phyloP scores from a whole-genome alignment of 2,113 vertebrate species.

The Ophiodon elongatus region DNA sequence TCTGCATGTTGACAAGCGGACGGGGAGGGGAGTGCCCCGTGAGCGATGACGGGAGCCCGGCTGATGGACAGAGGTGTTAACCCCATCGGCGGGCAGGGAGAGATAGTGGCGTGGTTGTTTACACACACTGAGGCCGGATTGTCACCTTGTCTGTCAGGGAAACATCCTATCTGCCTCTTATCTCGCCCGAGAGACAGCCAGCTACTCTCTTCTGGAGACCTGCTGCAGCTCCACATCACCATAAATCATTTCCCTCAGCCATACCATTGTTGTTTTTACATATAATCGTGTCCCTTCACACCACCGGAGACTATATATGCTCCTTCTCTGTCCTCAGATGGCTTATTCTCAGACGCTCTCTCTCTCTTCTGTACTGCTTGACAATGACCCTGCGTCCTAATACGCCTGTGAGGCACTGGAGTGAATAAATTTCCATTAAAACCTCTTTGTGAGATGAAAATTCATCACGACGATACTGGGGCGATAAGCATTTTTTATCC shows the following conservation, averaged over 20 bases:
- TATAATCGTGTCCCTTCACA: constrained; percentile 4
- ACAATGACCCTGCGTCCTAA: constrained; percentile 11
- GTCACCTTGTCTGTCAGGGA: constrained; percentile 75
- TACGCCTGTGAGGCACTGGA: background rate
- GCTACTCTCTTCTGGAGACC: constrained; percentile 43
- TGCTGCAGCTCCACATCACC: constrained; percentile 45
- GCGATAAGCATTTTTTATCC: background rate
- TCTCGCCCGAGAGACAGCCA: constrained; percentile 59
- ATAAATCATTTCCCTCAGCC: constrained; percentile 57
- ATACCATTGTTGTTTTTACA: constrained; percentile 33
- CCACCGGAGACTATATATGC: background rate
- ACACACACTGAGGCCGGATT: constrained; percentile 59
- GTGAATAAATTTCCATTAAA: constrained; percentile 34
- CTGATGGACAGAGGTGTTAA: constrained; percentile 71
- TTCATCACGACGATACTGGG: background rate
- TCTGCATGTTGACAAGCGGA: constrained; percentile 39
- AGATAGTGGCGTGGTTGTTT: constrained; percentile 66
- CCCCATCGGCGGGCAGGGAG: constrained; percentile 34
- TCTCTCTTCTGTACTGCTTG: constrained; percentile 5
- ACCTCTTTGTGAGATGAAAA: constrained; percentile 8
- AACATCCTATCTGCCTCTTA: constrained; percentile 58
- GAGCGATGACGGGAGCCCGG: constrained; percentile 28
- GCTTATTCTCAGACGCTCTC: background rate
- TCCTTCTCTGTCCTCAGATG: constrained; percentile 13
- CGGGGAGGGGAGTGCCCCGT: background rate